Percentiles rank a stretch among this genome's conserved stretches.
These are phyloP conservation scores for Babyrousa celebensis DNA, from an alignment of 2,797 vertebrate genomes.

Conservation along the genomic window DNA sequence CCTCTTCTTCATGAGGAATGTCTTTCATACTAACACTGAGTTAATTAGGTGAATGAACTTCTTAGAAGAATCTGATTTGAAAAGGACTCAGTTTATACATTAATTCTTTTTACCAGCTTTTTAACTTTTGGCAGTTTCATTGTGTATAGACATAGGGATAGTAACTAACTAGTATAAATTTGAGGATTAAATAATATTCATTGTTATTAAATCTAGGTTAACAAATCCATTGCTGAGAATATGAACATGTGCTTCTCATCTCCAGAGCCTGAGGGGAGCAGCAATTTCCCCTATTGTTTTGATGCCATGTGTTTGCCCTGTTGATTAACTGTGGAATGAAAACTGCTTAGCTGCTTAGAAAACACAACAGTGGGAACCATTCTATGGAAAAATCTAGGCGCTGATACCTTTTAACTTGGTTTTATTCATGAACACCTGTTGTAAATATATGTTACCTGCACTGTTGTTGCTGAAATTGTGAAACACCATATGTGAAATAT, in stretches of 20 bases:
- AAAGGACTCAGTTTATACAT: background rate
- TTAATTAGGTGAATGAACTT: conserved; percentile 33
- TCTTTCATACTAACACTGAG: background rate
- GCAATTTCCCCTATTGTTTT: background rate
- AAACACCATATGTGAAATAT: conserved; percentile 69
- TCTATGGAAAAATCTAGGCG: background rate
- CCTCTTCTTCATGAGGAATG: background rate
- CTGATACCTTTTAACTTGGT: conserved; percentile 58
- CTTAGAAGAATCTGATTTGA: background rate
- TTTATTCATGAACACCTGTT: conserved; percentile 84
- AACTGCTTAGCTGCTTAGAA: background rate
- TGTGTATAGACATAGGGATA: background rate
- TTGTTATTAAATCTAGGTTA: background rate
- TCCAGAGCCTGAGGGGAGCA: background rate
- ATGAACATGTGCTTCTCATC: background rate
- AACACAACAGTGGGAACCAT: background rate
- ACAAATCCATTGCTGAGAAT: background rate
- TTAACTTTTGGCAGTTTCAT: background rate
- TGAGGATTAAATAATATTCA: background rate
- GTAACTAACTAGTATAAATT: background rate
- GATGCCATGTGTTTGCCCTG: background rate
- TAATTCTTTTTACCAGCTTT: background rate
- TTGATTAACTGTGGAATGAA: background rate
- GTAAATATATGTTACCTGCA: conserved; percentile 71
- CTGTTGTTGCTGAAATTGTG: conserved; percentile 65